Evolutionary conservation across 1,140 invertebrate species (phyloP), one percentile per base, ranked within the genome.

Genomic region (Aphis gossypii): DNA sequence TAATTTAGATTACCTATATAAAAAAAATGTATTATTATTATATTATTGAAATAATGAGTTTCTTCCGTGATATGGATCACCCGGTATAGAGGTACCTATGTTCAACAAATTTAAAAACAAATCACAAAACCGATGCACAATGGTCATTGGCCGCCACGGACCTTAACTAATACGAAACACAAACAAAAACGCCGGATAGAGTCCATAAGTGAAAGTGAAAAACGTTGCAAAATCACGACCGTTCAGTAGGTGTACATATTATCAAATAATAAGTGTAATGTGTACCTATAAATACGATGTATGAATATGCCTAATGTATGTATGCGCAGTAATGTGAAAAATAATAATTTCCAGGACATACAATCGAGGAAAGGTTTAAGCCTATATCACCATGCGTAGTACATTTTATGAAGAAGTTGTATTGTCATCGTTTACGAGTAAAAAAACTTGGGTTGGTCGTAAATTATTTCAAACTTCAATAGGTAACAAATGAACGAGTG

Each of bases 201-300:
- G 30, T 87, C n/a, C 46, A 35, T 20, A 87, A 87, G 86, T 87
- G 86, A 87, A 87, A 87, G 86, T 87, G 44, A 87, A 87, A 87
- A 87, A 48, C 86, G 18, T 87, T 87, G 30, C 86, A 87, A 87
- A 87, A 87, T 83, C 76, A 35, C 8, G 20, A 38, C 76, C 76
- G 76, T 83, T 20, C 21, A 38, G n/a, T 83, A 38, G 35, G 76
- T 83, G 20, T 38, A 38, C 76, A 82, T 82, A 82, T 20, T 4
- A 76, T 76, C 60, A 14, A 76, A 14, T 76, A 76, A 76, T 76
- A 76, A 76, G 30, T 76, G 60, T 76, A 76, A n/a, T 76, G n/a
- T 14, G 35, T 14, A 84, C 23, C 35, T 41, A 41, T 84, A 41
- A 41, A 83, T 84, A 83, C 76, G 60, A 76, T 76, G 30, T 5